A percentile compares a stretch with the other conserved stretches of the same genome.
phyloP scores from a whole-genome alignment of 37 sponge, comb jelly and placozoan species.

The Ephydatia muelleri region DNA sequence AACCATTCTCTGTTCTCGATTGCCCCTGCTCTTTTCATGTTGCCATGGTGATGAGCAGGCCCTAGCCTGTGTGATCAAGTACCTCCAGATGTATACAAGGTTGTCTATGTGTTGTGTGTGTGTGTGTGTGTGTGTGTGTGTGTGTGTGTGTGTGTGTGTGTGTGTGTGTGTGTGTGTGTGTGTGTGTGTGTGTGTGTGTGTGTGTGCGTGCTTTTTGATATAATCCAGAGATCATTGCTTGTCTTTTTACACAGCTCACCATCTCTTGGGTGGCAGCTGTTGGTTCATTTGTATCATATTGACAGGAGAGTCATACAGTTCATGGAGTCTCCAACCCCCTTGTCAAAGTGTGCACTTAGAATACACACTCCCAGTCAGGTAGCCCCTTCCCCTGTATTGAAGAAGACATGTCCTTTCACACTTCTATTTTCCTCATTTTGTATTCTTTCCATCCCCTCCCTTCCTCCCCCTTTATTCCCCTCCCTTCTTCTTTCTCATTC shows the following conservation, averaged over 20 bases:
- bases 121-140: too few species aligned
- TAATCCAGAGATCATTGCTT: not conserved
- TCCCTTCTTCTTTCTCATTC: not conserved
- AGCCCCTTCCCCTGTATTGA: too few species aligned
- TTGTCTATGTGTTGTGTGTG: too few species aligned
- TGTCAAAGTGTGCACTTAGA: not conserved
- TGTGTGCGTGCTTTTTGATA: too few species aligned
- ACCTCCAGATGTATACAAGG: slow-evolving; percentile 44
- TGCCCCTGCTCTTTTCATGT: slow-evolving; percentile 54
- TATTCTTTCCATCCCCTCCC: too few species aligned
- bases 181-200: too few species aligned
- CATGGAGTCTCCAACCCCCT: slow-evolving; percentile 5
- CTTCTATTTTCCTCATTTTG: not conserved
- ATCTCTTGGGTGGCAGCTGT: slow-evolving; percentile 59
- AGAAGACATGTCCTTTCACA: too few species aligned
- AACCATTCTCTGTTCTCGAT: slow-evolving; percentile 18
- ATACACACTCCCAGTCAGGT: not conserved
- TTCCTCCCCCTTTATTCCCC: not conserved
- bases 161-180: too few species aligned
- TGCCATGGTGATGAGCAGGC: slow-evolving; percentile 20
- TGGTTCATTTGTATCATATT: slow-evolving; percentile 32
- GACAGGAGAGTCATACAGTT: slow-evolving; percentile 44
- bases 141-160: too few species aligned
- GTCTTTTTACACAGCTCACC: slow-evolving; percentile 20
- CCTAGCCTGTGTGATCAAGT: slow-evolving; percentile 17